phyloP scores from a whole-genome alignment of 1,140 invertebrate genomes.

The Xylocopa sonorina region DNA sequence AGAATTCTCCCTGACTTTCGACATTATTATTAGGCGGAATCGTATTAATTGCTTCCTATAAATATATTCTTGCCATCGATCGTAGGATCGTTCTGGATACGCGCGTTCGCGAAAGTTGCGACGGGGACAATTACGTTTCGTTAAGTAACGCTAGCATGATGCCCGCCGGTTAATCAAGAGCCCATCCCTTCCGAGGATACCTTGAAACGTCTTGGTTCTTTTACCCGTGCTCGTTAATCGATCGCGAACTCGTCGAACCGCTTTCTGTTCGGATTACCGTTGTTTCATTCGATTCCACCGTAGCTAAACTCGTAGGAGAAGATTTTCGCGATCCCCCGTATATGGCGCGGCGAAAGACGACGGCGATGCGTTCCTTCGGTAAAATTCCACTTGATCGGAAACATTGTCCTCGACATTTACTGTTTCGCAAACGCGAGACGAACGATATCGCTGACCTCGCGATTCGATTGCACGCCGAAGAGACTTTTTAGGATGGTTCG shows the following conservation, averaged over 20 bases:
- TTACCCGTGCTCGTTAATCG: not conserved
- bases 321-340: conserved; percentile 6
- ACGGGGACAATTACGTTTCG: too few relatives aligned
- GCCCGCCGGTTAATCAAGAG: not conserved
- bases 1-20: not conserved
- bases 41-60: conserved; percentile 8
- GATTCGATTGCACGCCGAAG: not conserved
- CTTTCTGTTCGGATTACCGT: not conserved
- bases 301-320: conserved; percentile 8
- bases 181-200: not conserved
- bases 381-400: not conserved
- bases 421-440: conserved; percentile 12
- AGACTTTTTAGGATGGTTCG: conserved; percentile 16
- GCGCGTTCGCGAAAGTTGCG: not conserved
- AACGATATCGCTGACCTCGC: conserved; percentile 4
- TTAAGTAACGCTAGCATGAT: not conserved
- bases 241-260: conserved; percentile 14
- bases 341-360: not conserved
- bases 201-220: not conserved
- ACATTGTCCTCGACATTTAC: conserved; percentile 30
- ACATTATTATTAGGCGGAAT: conserved; percentile 4
- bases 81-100: not conserved
- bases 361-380: not conserved
- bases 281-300: not conserved
- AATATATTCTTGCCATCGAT: not conserved